Evolutionary conservation across 2,797 vertebrate genomes (phyloP).

Genomic region (Anolis apletophallus): DNA sequence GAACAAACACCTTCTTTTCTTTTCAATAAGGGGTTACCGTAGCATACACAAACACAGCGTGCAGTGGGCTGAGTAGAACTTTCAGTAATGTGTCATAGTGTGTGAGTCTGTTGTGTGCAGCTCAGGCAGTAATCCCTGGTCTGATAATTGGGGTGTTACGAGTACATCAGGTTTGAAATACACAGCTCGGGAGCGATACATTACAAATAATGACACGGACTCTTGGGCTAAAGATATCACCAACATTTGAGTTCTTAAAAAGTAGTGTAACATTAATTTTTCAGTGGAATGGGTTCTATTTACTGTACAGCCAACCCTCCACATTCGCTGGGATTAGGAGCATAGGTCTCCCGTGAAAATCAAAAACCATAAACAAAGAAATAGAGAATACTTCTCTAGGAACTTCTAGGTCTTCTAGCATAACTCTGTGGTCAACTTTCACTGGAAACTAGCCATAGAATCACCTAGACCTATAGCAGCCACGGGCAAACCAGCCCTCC

Average conservation of each 20-base stretch:
- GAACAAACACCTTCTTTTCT: background rate
- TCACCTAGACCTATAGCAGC: no score
- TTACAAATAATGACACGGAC: background rate
- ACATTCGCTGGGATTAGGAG: no score
- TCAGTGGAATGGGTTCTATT: background rate
- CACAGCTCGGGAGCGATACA: background rate
- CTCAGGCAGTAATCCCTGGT: background rate
- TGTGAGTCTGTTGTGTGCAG: no score
- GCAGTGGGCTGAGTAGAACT: background rate
- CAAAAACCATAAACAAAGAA: no score
- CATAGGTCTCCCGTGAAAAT: no score
- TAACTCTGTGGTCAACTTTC: no score
- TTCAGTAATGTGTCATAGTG: background rate
- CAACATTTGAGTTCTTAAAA: background rate
- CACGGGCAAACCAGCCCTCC: no score
- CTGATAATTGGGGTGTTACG: background rate
- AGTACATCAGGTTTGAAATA: background rate
- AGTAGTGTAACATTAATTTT: background rate
- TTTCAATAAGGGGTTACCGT: background rate
- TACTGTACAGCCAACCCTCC: no score
- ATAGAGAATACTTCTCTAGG: no score
- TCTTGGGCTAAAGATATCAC: background rate
- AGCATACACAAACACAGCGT: background rate
- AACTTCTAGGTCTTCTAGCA: no score
- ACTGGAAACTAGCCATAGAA: no score